These are phyloP conservation scores for Symphodus melops DNA, from an alignment of 2,113 vertebrate species.

Conservation along the genomic window DNA sequence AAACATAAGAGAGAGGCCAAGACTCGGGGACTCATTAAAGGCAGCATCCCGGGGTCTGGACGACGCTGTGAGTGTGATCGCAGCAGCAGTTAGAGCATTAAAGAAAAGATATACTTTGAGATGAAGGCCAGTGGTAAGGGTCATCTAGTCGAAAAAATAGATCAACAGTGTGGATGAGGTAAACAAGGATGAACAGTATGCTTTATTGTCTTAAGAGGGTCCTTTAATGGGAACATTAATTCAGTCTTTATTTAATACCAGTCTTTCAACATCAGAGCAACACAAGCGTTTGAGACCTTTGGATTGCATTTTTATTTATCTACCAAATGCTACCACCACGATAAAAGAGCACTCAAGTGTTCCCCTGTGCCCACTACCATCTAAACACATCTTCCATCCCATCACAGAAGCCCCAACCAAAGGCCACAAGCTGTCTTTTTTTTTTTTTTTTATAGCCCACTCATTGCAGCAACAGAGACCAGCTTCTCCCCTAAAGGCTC, in stretches of 20 bases:
- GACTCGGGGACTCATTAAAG: neutral
- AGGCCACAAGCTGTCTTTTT: neutral
- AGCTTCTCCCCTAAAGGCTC: slow-evolving; percentile 27
- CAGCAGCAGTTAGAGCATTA: neutral
- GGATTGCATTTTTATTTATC: slow-evolving; percentile 18
- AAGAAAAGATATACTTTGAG: slow-evolving; percentile 1
- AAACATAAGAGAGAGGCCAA: neutral
- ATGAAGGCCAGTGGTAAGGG: slow-evolving; percentile 36
- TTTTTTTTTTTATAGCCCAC: slow-evolving; percentile 15
- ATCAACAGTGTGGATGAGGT: slow-evolving; percentile 40
- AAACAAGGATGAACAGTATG: slow-evolving; percentile 30
- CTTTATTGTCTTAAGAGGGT: slow-evolving; percentile 4
- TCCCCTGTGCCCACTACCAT: slow-evolving; percentile 24
- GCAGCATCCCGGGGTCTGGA: neutral
- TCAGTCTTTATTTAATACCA: neutral
- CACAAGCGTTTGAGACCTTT: neutral
- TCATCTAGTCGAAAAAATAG: slow-evolving; percentile 15
- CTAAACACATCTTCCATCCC: slow-evolving; percentile 5
- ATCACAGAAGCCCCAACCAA: neutral
- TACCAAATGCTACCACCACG: slow-evolving; percentile 6
- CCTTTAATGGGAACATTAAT: slow-evolving; percentile 10
- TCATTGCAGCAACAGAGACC: slow-evolving; percentile 16
- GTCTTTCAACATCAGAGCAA: neutral
- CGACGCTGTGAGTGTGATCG: neutral
- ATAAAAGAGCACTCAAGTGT: slow-evolving; percentile 32